phyloP scores from a whole-genome alignment of 1,140 invertebrate species.

The Chelonus insularis region DNA sequence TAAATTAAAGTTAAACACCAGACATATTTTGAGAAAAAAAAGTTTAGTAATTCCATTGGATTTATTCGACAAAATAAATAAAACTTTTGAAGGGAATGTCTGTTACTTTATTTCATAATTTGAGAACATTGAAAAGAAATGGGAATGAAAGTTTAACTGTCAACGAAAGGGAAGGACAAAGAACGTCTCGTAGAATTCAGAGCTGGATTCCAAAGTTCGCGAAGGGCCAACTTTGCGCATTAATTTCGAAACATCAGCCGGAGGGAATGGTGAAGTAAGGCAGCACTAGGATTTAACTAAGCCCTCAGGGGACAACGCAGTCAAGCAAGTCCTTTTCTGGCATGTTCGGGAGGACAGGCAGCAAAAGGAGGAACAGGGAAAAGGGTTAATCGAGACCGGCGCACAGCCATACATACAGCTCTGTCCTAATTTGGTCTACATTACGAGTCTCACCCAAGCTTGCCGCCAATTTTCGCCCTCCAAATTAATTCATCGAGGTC shows the following conservation, averaged over 20 bases:
- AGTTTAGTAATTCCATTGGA: too few species aligned
- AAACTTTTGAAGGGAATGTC: too few species aligned
- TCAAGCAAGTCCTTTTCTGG: slow-evolving; percentile 31
- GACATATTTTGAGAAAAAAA: too few species aligned
- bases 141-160: too few species aligned
- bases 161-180: too few species aligned
- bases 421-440: slow-evolving; percentile 20
- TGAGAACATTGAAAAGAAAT: too few species aligned
- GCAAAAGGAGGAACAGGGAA: slow-evolving; percentile 29
- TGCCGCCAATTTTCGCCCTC: not conserved
- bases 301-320: slow-evolving; percentile 30
- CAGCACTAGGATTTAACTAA: slow-evolving; percentile 40
- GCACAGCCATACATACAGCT: slow-evolving; percentile 11
- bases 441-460: not conserved
- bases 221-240: slow-evolving; percentile 39
- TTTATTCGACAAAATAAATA: too few species aligned
- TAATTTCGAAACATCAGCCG: slow-evolving; percentile 41
- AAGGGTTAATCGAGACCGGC: slow-evolving; percentile 37
- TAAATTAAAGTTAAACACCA: too few species aligned
- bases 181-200: too few species aligned
- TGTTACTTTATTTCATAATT: too few species aligned
- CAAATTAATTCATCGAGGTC: slow-evolving; percentile 7
- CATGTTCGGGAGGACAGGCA: slow-evolving; percentile 2
- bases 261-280: slow-evolving; percentile 33
- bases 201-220: too few species aligned